Percentiles rank a stretch among this genome's conserved stretches.
These are phyloP conservation scores for Scolopax mira DNA, from an alignment of 2,113 vertebrate genomes.

Conservation along the genomic window DNA sequence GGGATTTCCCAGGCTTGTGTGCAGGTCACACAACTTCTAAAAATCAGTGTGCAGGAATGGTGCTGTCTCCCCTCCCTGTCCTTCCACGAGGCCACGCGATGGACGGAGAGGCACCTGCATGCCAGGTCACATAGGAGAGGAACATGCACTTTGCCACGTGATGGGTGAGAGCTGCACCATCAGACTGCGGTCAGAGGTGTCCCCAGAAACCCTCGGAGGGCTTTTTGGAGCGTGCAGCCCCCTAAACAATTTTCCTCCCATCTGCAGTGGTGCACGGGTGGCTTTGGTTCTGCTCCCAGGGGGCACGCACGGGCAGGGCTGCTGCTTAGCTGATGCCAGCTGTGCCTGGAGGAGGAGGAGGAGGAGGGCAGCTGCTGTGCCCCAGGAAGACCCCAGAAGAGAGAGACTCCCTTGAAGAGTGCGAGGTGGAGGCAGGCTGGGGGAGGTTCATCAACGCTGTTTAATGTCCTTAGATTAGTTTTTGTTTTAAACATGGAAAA, in stretches of 20 bases:
- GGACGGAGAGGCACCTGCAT: not conserved
- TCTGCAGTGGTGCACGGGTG: not conserved
- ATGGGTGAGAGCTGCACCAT: not conserved
- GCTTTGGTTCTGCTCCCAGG: not conserved
- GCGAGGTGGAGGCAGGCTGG: not conserved
- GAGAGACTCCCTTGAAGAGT: not conserved
- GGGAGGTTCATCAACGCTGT: not conserved
- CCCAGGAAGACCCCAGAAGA: not conserved
- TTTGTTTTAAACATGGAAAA: not conserved
- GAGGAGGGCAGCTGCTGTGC: not conserved
- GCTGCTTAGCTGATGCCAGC: not conserved
- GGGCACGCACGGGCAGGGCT: not conserved
- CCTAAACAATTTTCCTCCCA: not conserved
- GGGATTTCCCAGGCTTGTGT: not conserved
- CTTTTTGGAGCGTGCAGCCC: not conserved
- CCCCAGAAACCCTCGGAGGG: not conserved
- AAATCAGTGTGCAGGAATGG: fast-evolving
- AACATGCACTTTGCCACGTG: fast-evolving
- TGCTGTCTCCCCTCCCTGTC: not conserved
- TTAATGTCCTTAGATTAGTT: not conserved
- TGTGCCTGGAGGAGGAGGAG: not conserved
- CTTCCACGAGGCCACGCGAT: fast-evolving
- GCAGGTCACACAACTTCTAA: not conserved
- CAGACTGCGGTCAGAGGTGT: not conserved
- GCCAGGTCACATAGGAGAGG: not conserved